phyloP scores from a whole-genome alignment of 2,113 vertebrate species.

The Cheilinus undulatus region DNA sequence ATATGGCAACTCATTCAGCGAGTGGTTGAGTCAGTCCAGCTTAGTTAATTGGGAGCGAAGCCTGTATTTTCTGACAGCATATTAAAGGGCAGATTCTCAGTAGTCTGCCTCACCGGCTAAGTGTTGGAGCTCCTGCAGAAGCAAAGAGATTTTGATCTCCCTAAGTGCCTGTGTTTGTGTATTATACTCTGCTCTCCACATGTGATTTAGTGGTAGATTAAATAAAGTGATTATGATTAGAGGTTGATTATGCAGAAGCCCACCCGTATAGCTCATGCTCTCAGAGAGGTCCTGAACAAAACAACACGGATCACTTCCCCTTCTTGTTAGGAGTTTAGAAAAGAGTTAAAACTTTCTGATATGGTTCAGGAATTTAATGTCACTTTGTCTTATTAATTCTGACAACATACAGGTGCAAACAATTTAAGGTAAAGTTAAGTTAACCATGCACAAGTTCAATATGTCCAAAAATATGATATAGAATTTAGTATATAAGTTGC shows the following conservation, averaged over 20 bases:
- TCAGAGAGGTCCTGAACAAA: background rate
- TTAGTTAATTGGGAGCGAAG: slow-evolving; percentile 27
- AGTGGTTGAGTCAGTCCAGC: slow-evolving; percentile 21
- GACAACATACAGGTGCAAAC: too few species aligned
- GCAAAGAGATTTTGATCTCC: slow-evolving; percentile 46
- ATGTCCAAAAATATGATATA: too few species aligned
- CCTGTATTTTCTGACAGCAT: slow-evolving; percentile 19
- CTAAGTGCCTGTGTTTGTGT: slow-evolving; percentile 47
- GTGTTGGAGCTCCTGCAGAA: slow-evolving; percentile 39
- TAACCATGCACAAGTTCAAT: too few species aligned
- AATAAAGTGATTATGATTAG: slow-evolving; percentile 47
- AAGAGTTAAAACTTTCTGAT: background rate
- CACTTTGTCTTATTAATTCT: background rate
- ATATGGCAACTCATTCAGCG: slow-evolving; percentile 8
- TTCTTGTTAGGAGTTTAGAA: background rate
- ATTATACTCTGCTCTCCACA: slow-evolving; percentile 42
- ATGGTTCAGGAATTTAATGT: background rate
- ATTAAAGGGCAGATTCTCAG: slow-evolving; percentile 42
- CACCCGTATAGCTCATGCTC: slow-evolving; percentile 10
- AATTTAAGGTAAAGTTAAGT: too few species aligned
- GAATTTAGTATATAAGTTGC: too few species aligned
- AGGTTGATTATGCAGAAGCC: slow-evolving; percentile 16
- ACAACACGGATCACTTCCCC: background rate
- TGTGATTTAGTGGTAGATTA: slow-evolving; percentile 42
- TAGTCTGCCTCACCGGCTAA: background rate